Evolutionary conservation across 2,797 vertebrate species (phyloP).

Genomic region (Lerista edwardsae): DNA sequence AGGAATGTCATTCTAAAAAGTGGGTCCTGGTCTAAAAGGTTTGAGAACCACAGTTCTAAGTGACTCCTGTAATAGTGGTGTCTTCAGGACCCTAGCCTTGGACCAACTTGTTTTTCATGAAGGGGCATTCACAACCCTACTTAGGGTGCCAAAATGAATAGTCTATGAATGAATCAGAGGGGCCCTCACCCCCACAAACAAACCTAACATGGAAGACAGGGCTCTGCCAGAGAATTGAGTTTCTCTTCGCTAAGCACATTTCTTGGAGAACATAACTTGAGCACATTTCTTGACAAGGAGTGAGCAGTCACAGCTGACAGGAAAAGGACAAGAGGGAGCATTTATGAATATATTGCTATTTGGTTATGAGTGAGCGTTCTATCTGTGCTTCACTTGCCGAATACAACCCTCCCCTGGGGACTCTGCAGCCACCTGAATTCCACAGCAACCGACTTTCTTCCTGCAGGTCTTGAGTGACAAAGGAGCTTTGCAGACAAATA

Average conservation of each 20-base stretch:
- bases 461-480: constrained; percentile 12
- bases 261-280: neutral
- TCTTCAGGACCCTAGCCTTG: neutral
- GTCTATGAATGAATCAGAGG: neutral
- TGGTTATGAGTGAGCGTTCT: neutral
- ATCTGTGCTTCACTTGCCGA: neutral
- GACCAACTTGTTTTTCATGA: neutral
- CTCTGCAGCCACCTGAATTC: neutral
- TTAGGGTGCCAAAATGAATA: neutral
- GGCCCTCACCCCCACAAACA: neutral
- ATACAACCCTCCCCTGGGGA: neutral
- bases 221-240: neutral
- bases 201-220: neutral
- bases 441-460: neutral
- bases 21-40: no score
- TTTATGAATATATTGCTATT: constrained; percentile 11
- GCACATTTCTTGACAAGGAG: neutral
- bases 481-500: neutral
- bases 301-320: neutral
- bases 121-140: neutral
- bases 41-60: no score
- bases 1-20: no score
- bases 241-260: neutral
- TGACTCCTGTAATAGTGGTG: neutral
- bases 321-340: neutral